Evolutionary conservation across 2,797 vertebrate genomes (phyloP), one percentile per base, ranked within the genome.

Genomic region (Tachyglossus aculeatus): DNA sequence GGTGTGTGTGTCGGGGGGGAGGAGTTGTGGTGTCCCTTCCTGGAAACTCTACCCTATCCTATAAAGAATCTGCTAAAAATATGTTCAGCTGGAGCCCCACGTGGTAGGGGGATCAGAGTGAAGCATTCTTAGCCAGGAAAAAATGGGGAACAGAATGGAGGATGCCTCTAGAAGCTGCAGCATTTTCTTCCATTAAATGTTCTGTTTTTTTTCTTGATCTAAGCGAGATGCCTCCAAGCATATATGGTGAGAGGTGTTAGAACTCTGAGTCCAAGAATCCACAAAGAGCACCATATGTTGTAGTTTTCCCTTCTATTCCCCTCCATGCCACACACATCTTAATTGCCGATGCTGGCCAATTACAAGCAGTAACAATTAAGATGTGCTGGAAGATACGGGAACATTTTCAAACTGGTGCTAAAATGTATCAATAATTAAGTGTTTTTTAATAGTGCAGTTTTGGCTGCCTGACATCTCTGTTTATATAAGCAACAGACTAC

Each of bases 401-500:
- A 56, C 67, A 53, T 53, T 70, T 5, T 8, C 51, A 78, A 82
- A 63, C 69, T 56, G 70, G 67, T 52, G 32, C 60, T 74, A 38
- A 68, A 67, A 75, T n/a, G 19, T 37, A 27, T 33, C 18, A 37
- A 43, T 66, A 75, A n/a, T 51, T 38, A 73, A 58, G n/a, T 8
- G 0, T 2, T 24, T 83, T 74, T 56, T 70, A 72, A 64, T 41
- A 51, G 72, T 36, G 33, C 38, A 37, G 66, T 27, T 60, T 55
- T 70, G 58, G 67, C 82, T 81, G 71, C 64, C 55, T 59, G 83
- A 84, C 63, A 22, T 44, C 32, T 43, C 55, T 27, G 40, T 54
- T 27, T 57, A n/a, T 1, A 25, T 10, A 1, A 40, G 54, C 59
- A 45, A 0, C 57, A 25, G 67, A 29, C 0, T 19, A 55, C 54